phyloP scores from a whole-genome alignment of 2,888 invertebrate genomes.

The Lasioglossum lativentre region DNA sequence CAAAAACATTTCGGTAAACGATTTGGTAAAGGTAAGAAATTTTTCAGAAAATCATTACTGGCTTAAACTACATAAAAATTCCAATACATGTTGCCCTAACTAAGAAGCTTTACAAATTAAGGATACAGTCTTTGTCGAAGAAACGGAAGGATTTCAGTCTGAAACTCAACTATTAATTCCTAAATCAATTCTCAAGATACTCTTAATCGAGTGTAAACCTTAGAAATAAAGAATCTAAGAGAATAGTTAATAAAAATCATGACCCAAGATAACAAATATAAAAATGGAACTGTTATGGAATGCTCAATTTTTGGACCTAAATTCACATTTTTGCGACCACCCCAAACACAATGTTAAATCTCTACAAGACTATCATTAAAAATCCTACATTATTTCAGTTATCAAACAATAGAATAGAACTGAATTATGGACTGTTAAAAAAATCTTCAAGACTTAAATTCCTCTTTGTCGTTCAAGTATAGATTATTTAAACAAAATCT shows the following conservation, averaged over 20 bases:
- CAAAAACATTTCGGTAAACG: neutral
- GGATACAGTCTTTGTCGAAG: neutral
- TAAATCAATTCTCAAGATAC: neutral
- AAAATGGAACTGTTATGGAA: neutral
- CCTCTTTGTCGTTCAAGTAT: neutral
- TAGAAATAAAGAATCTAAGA: neutral
- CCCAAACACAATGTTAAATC: neutral
- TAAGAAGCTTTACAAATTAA: slow-evolving; percentile 10
- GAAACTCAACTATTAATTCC: neutral
- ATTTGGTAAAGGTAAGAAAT: neutral
- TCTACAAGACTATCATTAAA: neutral
- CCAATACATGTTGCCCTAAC: neutral
- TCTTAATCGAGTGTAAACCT: neutral
- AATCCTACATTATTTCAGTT: neutral
- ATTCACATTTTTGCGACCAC: neutral
- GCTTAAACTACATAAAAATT: neutral
- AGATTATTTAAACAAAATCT: neutral
- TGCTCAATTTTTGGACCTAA: neutral
- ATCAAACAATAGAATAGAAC: neutral
- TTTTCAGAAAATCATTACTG: neutral
- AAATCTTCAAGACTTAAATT: neutral
- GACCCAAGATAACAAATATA: neutral
- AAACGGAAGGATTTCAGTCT: neutral
- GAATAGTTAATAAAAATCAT: neutral
- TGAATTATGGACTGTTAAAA: neutral